Percentiles rank a stretch among this genome's conserved stretches.
Conservation (phyloP, 2,888 invertebrate genomes). For the Nesidiocoris tenuis region DNA sequence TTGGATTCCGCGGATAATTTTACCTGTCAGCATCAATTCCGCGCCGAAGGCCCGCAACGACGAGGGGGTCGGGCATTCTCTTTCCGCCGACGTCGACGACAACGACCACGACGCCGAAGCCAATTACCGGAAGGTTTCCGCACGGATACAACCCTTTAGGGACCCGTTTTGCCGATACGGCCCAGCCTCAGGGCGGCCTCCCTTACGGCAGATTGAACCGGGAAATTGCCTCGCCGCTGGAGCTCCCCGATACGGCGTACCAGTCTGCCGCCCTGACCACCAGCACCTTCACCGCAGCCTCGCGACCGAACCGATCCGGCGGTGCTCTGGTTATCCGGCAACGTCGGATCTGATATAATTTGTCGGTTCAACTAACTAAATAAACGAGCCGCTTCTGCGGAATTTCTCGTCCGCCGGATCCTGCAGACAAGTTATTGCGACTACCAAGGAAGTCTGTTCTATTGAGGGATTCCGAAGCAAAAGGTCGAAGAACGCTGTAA, state of each 20-base stretch:
- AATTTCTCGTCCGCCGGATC: too few relatives aligned
- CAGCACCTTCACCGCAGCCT: slow-evolving; percentile 26
- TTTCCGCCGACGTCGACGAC: slow-evolving; percentile 16
- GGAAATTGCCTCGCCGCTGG: slow-evolving; percentile 43
- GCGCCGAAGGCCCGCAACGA: not conserved
- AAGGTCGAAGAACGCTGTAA: too few relatives aligned
- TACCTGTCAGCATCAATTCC: slow-evolving; percentile 24
- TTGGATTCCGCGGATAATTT: slow-evolving; percentile 33
- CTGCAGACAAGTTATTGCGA: too few relatives aligned
- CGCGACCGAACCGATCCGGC: not conserved
- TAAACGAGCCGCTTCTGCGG: slow-evolving; percentile 41
- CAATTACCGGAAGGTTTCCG: slow-evolving; percentile 46
- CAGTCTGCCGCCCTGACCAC: slow-evolving; percentile 15
- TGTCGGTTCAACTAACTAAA: slow-evolving; percentile 46
- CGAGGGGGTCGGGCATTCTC: slow-evolving; percentile 31
- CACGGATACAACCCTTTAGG: slow-evolving; percentile 47
- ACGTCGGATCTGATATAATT: slow-evolving; percentile 42
- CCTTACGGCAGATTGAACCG: slow-evolving; percentile 46
- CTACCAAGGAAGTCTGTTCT: too few relatives aligned
- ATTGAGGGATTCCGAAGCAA: too few relatives aligned
- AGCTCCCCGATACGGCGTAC: slow-evolving; percentile 36
- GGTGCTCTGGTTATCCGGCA: not conserved
- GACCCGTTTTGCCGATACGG: slow-evolving; percentile 2
- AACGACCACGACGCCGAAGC: slow-evolving; percentile 12
- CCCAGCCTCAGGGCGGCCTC: slow-evolving; percentile 8